Conservation (phyloP, 2,113 vertebrate species). For the Uria aalge region DNA sequence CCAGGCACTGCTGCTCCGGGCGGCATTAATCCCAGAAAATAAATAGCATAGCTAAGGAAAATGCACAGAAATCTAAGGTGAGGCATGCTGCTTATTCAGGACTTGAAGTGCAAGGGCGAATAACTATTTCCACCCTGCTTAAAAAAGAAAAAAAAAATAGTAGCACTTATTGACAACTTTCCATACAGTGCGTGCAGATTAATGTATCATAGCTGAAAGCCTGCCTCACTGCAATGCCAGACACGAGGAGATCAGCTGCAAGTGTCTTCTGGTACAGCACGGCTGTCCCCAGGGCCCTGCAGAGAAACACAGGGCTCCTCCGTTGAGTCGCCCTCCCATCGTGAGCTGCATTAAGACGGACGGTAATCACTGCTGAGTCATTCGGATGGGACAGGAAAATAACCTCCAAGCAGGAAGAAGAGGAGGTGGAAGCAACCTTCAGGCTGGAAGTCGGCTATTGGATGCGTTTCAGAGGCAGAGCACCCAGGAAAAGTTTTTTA, state of each 20-base stretch:
- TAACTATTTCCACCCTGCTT: background rate
- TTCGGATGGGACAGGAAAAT: background rate
- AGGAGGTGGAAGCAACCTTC: background rate
- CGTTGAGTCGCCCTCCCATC: background rate
- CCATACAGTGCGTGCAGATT: background rate
- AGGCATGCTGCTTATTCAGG: background rate
- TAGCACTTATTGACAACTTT: background rate
- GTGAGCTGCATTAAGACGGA: background rate
- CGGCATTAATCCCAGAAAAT: background rate
- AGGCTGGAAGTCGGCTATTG: background rate
- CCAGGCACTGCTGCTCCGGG: background rate
- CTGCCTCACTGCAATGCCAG: background rate
- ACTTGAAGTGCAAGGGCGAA: background rate
- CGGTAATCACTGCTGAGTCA: background rate
- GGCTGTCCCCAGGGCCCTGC: background rate
- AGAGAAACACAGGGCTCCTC: background rate
- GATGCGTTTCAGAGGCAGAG: background rate
- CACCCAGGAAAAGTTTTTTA: background rate
- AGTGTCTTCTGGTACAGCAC: background rate
- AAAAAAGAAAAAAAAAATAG: background rate
- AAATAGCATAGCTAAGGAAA: constrained; percentile 9
- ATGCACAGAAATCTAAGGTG: background rate
- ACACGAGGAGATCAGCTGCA: background rate
- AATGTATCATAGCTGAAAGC: fast-evolving
- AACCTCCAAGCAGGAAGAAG: background rate